Percentiles rank a stretch among this genome's conserved stretches.
Conservation (phyloP, 1,140 invertebrate genomes). For the Drosophila lacertosa region DNA sequence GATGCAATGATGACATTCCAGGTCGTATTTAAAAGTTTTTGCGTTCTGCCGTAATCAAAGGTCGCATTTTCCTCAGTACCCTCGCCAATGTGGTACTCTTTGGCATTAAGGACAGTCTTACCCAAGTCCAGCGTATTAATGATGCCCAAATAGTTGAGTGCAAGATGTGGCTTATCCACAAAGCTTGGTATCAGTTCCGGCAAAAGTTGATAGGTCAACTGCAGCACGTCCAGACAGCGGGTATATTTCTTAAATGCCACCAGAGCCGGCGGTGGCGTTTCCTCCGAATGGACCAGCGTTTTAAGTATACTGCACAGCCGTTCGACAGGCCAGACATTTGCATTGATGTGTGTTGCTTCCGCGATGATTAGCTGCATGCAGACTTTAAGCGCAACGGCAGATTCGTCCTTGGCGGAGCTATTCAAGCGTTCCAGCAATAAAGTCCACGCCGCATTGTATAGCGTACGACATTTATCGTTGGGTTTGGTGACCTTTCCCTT, state of each 20-base stretch:
- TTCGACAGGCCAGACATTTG: slow-evolving; percentile 83
- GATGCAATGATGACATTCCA: slow-evolving; percentile 90
- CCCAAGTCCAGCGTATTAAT: slow-evolving; percentile 85
- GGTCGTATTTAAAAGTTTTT: slow-evolving; percentile 87
- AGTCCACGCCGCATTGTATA: slow-evolving; percentile 52
- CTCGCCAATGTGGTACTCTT: slow-evolving; percentile 39
- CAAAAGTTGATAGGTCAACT: slow-evolving; percentile 86
- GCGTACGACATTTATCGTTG: background rate
- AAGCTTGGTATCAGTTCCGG: slow-evolving; percentile 83
- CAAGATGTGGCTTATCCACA: slow-evolving; percentile 19
- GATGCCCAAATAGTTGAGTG: slow-evolving; percentile 89
- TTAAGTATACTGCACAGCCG: slow-evolving; percentile 85
- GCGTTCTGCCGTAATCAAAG: slow-evolving; percentile 83
- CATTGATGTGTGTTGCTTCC: slow-evolving; percentile 86
- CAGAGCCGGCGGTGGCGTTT: slow-evolving; percentile 82
- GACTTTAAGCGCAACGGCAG: slow-evolving; percentile 85
- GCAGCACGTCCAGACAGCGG: slow-evolving; percentile 87
- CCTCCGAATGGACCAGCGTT: slow-evolving; percentile 85
- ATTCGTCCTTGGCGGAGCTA: slow-evolving; percentile 19
- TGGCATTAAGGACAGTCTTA: slow-evolving; percentile 42
- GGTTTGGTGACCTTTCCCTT: background rate
- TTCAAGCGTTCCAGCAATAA: slow-evolving; percentile 17
- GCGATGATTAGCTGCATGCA: slow-evolving; percentile 87
- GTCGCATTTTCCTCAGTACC: background rate
- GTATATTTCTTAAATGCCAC: slow-evolving; percentile 87